Conservation (phyloP, 2,888 invertebrate genomes). For the Agapostemon virescens region DNA sequence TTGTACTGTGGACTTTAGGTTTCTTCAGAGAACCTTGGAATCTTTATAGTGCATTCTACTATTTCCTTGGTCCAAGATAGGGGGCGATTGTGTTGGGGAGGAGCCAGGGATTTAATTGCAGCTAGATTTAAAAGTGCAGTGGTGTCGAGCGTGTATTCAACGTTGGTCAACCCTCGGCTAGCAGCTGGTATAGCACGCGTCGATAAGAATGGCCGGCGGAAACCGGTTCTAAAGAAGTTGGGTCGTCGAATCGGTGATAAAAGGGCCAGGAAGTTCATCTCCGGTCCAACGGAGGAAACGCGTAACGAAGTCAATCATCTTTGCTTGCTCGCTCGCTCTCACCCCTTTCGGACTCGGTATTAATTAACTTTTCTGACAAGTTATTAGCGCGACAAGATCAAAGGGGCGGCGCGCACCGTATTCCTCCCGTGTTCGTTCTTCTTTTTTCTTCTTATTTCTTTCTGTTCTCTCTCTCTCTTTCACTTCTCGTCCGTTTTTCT, state of each 20-base stretch:
- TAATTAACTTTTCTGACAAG: conserved; percentile 55
- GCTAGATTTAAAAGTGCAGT: background rate
- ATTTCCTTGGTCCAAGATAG: too few relatives aligned
- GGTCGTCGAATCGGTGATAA: conserved; percentile 18
- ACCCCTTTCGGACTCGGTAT: conserved; percentile 22
- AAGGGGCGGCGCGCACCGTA: conserved; percentile 32
- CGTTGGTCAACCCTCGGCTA: background rate
- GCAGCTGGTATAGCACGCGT: background rate
- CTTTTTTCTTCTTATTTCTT: too few relatives aligned
- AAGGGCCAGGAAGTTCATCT: conserved; percentile 48
- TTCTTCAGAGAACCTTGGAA: too few relatives aligned
- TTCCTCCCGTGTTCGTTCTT: conserved; percentile 14
- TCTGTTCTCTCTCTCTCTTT: background rate
- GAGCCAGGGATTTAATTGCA: background rate
- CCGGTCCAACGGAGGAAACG: conserved; percentile 33
- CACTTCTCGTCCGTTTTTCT: background rate
- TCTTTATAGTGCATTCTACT: too few relatives aligned
- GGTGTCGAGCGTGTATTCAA: background rate
- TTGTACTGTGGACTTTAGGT: too few relatives aligned
- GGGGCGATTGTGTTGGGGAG: too few relatives aligned
- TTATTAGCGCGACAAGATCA: conserved; percentile 50
- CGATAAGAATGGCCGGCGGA: background rate
- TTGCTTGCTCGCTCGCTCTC: conserved; percentile 20
- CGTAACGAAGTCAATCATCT: conserved; percentile 51
- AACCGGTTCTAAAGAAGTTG: conserved; percentile 5